Evolutionary conservation across 64 coral and sea anemone species (phyloP).

Genomic region (Montipora sp.): DNA sequence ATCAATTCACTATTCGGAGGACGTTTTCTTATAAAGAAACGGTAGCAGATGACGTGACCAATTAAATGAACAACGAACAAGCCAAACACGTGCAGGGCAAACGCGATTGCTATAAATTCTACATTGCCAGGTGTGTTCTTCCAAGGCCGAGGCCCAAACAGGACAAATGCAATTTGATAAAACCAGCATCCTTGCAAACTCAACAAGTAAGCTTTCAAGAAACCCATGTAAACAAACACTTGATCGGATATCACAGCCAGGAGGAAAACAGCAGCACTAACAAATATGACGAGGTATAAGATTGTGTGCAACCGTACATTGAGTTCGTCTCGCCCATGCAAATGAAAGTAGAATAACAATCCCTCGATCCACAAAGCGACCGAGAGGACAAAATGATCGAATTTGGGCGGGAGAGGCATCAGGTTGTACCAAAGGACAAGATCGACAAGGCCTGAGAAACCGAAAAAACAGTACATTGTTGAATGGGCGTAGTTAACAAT

Average conservation of each 20-base stretch:
- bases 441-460: constrained; percentile 73
- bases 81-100: constrained; percentile 55
- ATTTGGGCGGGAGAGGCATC: constrained; percentile 51
- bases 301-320: constrained; percentile 83
- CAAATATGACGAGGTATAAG: constrained; percentile 75
- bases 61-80: constrained; percentile 39
- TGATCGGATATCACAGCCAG: constrained; percentile 30
- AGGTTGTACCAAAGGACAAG: constrained; percentile 43
- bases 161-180: constrained; percentile 73
- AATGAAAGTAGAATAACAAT: constrained; percentile 76
- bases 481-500: constrained; percentile 80
- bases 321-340: constrained; percentile 74
- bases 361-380: constrained; percentile 84
- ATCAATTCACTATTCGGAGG: neutral
- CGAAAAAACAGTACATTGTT: constrained; percentile 89
- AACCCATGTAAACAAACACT: constrained; percentile 3
- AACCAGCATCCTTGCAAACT: constrained; percentile 85
- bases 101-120: constrained; percentile 65
- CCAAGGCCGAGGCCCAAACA: constrained; percentile 71
- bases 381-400: constrained; percentile 51
- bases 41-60: constrained; percentile 38
- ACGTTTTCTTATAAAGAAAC: neutral
- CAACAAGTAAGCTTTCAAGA: constrained; percentile 62
- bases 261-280: constrained; percentile 50
- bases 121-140: constrained; percentile 41